phyloP scores from a whole-genome alignment of 2,888 invertebrate species.

The Cosmia pyralina region DNA sequence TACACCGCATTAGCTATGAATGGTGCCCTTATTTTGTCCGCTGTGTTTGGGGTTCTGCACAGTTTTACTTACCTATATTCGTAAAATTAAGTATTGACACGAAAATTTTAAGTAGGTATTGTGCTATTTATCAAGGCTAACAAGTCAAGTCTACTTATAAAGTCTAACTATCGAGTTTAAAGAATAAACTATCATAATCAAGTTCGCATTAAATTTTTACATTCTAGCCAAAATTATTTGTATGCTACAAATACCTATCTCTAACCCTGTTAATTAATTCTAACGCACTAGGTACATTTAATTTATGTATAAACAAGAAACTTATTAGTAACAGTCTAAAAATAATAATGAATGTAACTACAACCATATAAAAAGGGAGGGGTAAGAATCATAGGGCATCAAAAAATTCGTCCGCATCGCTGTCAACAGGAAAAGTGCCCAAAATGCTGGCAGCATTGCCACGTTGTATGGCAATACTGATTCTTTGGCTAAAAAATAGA shows the following conservation, averaged over 20 bases:
- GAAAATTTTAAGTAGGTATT: neutral
- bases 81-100: constrained; percentile 3
- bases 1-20: neutral
- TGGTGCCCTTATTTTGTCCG: neutral
- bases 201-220: too few relatives aligned
- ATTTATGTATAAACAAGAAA: neutral
- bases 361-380: too few relatives aligned
- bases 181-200: too few relatives aligned
- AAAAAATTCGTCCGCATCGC: neutral
- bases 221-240: neutral
- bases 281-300: neutral
- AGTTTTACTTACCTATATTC: neutral
- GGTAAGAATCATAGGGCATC: neutral
- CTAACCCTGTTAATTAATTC: neutral
- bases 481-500: neutral
- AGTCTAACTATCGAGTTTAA: neutral
- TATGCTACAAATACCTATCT: neutral
- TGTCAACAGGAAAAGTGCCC: neutral
- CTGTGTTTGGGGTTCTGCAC: neutral
- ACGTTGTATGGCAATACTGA: neutral
- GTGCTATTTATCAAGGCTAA: too few relatives aligned
- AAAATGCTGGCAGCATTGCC: neutral
- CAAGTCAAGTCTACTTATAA: too few relatives aligned
- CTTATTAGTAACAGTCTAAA: neutral
- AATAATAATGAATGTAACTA: neutral